Conservation (phyloP, 2,888 invertebrate genomes). For the Drosophila niveifrons region DNA sequence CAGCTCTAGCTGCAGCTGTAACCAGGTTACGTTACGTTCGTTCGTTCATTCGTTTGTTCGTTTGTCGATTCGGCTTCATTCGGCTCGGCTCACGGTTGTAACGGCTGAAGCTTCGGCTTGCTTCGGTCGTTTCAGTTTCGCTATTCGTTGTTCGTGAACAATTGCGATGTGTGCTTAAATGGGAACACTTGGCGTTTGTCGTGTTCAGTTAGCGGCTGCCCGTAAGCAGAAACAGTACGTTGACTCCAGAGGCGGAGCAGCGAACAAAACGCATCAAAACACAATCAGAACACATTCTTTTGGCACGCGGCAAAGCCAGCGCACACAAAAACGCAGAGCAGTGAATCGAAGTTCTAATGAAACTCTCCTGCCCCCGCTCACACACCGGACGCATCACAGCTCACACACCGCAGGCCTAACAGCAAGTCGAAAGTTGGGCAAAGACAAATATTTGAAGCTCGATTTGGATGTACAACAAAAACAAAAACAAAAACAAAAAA, state of each 20-base stretch:
- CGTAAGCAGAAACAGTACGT: conserved; percentile 60
- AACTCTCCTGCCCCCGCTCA: background rate
- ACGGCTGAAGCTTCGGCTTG: conserved; percentile 25
- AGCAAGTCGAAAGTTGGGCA: conserved; percentile 31
- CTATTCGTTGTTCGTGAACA: background rate
- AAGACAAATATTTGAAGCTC: conserved; percentile 41
- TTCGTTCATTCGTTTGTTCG: background rate
- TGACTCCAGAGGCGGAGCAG: conserved; percentile 25
- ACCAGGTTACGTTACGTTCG: background rate
- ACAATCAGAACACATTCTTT: background rate
- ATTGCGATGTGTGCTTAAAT: conserved; percentile 23
- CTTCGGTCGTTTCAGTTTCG: background rate
- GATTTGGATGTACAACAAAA: conserved; percentile 11
- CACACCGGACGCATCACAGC: background rate
- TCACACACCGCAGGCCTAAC: conserved; percentile 9
- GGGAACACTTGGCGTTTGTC: conserved; percentile 3
- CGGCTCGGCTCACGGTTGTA: conserved; percentile 21
- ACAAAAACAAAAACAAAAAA: conserved; percentile 5
- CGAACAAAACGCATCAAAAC: background rate
- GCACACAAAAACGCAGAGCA: background rate
- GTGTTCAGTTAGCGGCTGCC: conserved; percentile 56
- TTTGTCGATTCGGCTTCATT: background rate
- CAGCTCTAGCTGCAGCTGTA: background rate
- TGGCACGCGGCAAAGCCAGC: conserved; percentile 1
- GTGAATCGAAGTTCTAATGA: conserved; percentile 5